Evolutionary conservation across 2,113 vertebrate genomes (phyloP), one percentile per base, ranked within the genome.

Genomic region (Mormyrus iriodes): DNA sequence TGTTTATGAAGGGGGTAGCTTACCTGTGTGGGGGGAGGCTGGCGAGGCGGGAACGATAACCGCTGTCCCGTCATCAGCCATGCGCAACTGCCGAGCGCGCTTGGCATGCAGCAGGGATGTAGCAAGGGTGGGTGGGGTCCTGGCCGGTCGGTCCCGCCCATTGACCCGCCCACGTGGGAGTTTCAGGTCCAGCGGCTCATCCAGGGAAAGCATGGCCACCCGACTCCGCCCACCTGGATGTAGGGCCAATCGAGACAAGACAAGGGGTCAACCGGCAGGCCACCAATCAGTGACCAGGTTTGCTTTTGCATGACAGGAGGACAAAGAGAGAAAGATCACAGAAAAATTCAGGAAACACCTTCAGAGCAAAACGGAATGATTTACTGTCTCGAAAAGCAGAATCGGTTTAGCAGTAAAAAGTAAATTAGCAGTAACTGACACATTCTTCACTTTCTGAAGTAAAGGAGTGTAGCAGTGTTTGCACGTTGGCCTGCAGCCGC

Each of bases 181-280:
- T 94, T 99, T 99, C 93, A 99, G 92, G 94, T 99, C 98, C 82
- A 99, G 94, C 0, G 98, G 98, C 93, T 99, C 98, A 88, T 99
- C 98, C 94, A 98, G 88, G 15, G 98, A 98, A 92, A 98, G 95
- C 98, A 99, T 99, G 52, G 24, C 85, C 85, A 89, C 39, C 31
- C 21, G 9, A n/a, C 79, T n/a, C 88, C 88, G 48, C 24, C 53
- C 88, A 88, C 87, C 91, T 93, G 88, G 2, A 69, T 82, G 79
- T 9, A 96, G 88, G 90, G 94, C 65, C 87, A 83, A 55, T 82
- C 73, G 15, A 21, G 39, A 82, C 15, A n/a, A 21, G 39, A 82
- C 15, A 42, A 35, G 48, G 15, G 44, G 44, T 39, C 65, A 31
- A 35, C n/a, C 3, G 44, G 39, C 86, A 61, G 31, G 19, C 52